Evolutionary conservation across 2,113 vertebrate species (phyloP).

Genomic region (Ceyx margarethae): DNA sequence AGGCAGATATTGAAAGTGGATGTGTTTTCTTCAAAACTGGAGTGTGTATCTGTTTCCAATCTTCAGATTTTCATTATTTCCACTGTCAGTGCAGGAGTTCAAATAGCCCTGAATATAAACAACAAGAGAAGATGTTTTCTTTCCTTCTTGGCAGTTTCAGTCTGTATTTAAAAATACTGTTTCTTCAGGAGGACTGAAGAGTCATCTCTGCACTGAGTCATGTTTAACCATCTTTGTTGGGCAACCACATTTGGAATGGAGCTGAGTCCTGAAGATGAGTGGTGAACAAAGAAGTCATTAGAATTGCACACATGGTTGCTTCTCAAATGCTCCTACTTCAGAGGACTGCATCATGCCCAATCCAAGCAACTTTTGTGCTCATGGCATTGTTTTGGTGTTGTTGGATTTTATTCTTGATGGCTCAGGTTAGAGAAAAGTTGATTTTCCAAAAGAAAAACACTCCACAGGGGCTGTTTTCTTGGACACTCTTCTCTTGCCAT

Average conservation of each 20-base stretch:
- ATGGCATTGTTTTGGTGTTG: neutral
- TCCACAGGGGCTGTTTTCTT: neutral
- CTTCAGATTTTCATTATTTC: neutral
- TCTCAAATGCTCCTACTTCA: neutral
- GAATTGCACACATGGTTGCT: neutral
- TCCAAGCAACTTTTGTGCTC: neutral
- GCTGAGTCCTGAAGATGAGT: neutral
- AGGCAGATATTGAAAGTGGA: neutral
- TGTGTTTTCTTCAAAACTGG: neutral
- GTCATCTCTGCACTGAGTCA: neutral
- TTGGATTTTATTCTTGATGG: neutral
- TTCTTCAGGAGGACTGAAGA: neutral
- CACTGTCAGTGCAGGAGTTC: neutral
- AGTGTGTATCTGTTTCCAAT: neutral
- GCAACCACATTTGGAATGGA: neutral
- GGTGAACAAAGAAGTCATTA: neutral
- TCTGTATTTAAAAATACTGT: neutral
- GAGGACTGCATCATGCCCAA: neutral
- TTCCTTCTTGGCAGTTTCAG: neutral
- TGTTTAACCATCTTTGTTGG: neutral
- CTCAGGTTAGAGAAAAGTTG: neutral
- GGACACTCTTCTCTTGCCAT: fast-evolving
- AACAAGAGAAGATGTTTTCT: neutral
- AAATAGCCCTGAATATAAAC: neutral
- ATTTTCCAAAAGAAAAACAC: neutral